Evolutionary conservation across 2,113 vertebrate genomes (phyloP).

Genomic region (Callopanchax toddi): DNA sequence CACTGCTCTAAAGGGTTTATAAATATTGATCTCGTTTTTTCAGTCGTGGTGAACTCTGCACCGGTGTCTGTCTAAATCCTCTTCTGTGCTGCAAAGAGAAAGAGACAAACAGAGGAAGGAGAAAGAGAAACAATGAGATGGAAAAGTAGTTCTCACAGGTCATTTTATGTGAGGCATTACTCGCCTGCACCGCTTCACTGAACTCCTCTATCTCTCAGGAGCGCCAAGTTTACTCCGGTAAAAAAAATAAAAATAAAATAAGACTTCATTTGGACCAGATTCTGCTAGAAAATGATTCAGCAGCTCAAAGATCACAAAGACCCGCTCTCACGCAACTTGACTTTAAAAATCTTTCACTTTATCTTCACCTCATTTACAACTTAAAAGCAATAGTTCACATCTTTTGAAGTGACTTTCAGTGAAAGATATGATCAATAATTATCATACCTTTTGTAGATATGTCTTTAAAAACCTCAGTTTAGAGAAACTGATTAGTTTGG

Average conservation of each 20-base stretch:
- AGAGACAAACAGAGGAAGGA: constrained; percentile 19
- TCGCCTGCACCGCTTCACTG: constrained; percentile 38
- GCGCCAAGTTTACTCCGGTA: constrained; percentile 8
- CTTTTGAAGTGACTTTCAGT: no score
- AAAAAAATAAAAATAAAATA: no score
- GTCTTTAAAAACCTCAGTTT: no score
- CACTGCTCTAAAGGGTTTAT: constrained; percentile 60
- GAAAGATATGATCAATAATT: no score
- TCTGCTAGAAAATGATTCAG: neutral
- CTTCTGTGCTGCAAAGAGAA: constrained; percentile 7
- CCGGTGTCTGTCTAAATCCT: constrained; percentile 46
- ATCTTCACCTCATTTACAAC: neutral
- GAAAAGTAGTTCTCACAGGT: constrained; percentile 32
- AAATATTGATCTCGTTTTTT: constrained; percentile 66
- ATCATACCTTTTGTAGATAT: no score
- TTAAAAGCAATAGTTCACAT: neutral
- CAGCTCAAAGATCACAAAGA: neutral
- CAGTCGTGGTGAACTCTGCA: constrained; percentile 31
- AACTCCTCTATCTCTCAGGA: constrained; percentile 20
- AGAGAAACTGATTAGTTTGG: no score
- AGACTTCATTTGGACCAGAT: constrained; percentile 20
- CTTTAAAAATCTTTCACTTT: neutral
- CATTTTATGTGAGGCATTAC: constrained; percentile 52
- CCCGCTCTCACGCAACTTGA: neutral
- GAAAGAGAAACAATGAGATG: neutral